Percentiles rank a stretch among this genome's conserved stretches.
Evolutionary conservation across 2,888 invertebrate species (phyloP).

Genomic region (Chrysodeixis includens): DNA sequence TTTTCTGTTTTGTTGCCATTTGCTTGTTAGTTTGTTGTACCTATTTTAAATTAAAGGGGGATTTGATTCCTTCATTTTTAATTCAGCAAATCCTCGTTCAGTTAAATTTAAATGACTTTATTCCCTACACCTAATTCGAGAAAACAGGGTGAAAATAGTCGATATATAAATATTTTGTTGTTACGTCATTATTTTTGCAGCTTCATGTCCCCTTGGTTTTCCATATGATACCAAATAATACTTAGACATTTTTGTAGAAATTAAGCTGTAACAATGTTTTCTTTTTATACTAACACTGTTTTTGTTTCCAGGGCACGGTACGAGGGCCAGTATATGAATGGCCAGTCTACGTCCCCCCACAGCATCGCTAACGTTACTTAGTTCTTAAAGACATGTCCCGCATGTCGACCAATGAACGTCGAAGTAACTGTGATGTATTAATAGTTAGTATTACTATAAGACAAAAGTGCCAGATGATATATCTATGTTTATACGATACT

Average conservation of each 20-base stretch:
- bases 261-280: too few species aligned
- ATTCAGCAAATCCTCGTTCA: too few species aligned
- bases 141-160: too few species aligned
- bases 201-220: too few species aligned
- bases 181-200: too few species aligned
- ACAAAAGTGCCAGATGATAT: slow-evolving; percentile 83
- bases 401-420: slow-evolving; percentile 50
- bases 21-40: background rate
- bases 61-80: too few species aligned
- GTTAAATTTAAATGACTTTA: too few species aligned
- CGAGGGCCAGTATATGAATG: slow-evolving; percentile 76
- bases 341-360: slow-evolving; percentile 77
- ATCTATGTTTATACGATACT: slow-evolving; percentile 53
- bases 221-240: too few species aligned
- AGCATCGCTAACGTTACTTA: slow-evolving; percentile 70
- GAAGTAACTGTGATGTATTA: slow-evolving; percentile 73
- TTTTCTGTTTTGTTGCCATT: background rate
- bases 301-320: slow-evolving; percentile 72
- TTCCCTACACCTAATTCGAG: too few species aligned
- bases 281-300: slow-evolving; percentile 10
- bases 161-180: too few species aligned
- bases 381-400: slow-evolving; percentile 50
- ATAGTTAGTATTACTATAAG: slow-evolving; percentile 74
- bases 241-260: too few species aligned
- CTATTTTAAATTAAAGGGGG: background rate